Conservation (phyloP, 1,140 invertebrate species). For the Listronotus oregonensis region DNA sequence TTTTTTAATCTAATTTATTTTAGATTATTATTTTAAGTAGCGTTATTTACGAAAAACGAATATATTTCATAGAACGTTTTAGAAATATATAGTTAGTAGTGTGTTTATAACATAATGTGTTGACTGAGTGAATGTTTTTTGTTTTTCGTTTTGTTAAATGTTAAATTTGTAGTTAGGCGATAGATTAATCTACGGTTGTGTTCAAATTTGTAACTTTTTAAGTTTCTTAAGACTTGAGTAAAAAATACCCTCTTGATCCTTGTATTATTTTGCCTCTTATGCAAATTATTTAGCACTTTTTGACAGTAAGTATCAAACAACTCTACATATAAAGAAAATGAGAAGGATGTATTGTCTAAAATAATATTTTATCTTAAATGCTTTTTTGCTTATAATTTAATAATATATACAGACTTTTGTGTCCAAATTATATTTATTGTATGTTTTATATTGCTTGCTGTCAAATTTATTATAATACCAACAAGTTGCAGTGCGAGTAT, state of each 20-base stretch:
- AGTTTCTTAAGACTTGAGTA: slow-evolving; percentile 15
- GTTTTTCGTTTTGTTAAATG: background rate
- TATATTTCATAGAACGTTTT: no score
- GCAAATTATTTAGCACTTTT: background rate
- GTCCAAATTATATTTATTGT: no score
- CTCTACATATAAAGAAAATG: no score
- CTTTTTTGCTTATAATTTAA: no score
- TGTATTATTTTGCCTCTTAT: no score
- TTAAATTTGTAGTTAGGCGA: slow-evolving; percentile 3
- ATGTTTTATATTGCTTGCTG: background rate
- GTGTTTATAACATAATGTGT: slow-evolving; percentile 3
- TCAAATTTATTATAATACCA: background rate
- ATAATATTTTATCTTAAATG: no score
- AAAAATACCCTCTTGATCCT: background rate
- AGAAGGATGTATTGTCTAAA: no score
- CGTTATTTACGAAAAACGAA: no score
- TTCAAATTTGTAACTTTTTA: slow-evolving; percentile 9
- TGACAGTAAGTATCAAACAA: background rate
- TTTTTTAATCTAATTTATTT: no score
- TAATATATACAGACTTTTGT: no score
- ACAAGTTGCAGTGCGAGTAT: background rate
- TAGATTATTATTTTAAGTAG: no score
- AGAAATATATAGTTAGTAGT: no score
- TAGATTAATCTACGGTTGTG: slow-evolving; percentile 18
- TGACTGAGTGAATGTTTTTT: background rate